Conservation (phyloP, 2,888 invertebrate species). For the Aleiodes leptofemur region DNA sequence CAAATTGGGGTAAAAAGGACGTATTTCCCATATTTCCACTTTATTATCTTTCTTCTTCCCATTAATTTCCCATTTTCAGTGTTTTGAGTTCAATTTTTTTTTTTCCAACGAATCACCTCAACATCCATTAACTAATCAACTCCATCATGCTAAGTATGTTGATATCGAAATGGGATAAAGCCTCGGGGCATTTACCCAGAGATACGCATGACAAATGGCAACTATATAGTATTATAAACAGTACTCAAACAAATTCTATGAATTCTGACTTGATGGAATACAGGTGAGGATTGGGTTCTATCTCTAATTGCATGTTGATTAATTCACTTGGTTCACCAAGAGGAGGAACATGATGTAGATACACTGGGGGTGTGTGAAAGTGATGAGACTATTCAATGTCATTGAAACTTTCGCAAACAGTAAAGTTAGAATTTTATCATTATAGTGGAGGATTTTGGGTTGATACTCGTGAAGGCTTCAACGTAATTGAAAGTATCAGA, state of each 20-base stretch:
- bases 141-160: not conserved
- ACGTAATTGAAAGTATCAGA: too few relatives aligned
- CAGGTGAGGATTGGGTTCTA: not conserved
- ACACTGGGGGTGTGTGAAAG: not conserved
- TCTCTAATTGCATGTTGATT: constrained; percentile 36
- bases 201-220: constrained; percentile 7
- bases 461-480: too few relatives aligned
- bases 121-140: constrained; percentile 13
- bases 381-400: not conserved
- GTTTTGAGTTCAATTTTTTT: too few relatives aligned
- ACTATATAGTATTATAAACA: constrained; percentile 13
- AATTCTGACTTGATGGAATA: not conserved
- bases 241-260: constrained; percentile 27
- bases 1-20: too few relatives aligned
- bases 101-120: too few relatives aligned
- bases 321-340: constrained; percentile 8
- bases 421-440: not conserved
- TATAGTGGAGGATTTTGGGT: too few relatives aligned
- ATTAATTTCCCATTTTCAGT: too few relatives aligned
- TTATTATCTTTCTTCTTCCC: too few relatives aligned
- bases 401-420: not conserved
- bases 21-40: too few relatives aligned
- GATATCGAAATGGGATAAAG: constrained; percentile 7
- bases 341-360: not conserved
- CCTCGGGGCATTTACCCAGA: constrained; percentile 1